Conservation (phyloP, 2,797 vertebrate genomes). For the Lepilemur septentrionalis region DNA sequence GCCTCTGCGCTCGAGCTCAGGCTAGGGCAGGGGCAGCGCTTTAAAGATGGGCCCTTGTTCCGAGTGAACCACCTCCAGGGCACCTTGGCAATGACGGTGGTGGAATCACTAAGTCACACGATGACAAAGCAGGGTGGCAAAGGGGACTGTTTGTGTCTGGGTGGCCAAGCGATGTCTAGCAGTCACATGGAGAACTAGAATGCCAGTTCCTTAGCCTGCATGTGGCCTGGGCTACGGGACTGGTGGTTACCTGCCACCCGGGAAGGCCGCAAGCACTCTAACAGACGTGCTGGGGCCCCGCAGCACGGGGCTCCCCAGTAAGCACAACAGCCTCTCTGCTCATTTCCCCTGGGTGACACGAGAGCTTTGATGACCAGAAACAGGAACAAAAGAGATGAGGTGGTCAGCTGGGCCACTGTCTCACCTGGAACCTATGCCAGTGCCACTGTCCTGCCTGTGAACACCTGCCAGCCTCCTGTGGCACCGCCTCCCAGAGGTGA, state of each 20-base stretch:
- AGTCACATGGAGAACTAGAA: not conserved
- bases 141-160: not conserved
- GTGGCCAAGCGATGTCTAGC: not conserved
- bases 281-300: not conserved
- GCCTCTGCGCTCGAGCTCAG: not conserved
- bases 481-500: not conserved
- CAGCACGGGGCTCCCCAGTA: no score
- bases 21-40: not conserved
- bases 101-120: not conserved
- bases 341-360: not conserved
- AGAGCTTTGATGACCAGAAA: not conserved
- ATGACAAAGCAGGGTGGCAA: not conserved
- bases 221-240: not conserved
- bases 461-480: not conserved
- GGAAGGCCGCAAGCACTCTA: not conserved
- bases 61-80: not conserved
- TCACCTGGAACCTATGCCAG: fast-evolving
- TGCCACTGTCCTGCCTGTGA: not conserved
- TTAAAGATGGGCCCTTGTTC: not conserved
- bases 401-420: not conserved
- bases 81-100: not conserved
- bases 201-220: not conserved
- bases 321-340: not conserved
- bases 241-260: not conserved
- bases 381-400: not conserved